These are phyloP conservation scores for Leucoraja ocellata DNA, from an alignment of 2,797 vertebrate species.

Conservation along the genomic window DNA sequence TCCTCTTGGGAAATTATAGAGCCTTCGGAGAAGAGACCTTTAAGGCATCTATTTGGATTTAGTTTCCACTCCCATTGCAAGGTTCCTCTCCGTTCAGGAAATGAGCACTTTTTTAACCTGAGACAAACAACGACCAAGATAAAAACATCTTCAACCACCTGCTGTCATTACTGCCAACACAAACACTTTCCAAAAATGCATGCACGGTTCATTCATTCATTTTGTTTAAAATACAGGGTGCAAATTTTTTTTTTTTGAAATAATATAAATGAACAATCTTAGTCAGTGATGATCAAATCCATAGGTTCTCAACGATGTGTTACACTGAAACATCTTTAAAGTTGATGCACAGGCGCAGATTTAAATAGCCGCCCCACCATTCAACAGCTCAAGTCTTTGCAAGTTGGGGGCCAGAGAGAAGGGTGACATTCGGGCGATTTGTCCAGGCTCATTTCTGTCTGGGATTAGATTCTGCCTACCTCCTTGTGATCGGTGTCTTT, in stretches of 20 bases:
- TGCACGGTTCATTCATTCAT: neutral
- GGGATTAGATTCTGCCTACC: slow-evolving; percentile 44
- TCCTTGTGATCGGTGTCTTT: slow-evolving; percentile 50
- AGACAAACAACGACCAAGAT: slow-evolving; percentile 32
- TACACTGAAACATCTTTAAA: neutral
- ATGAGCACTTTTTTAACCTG: slow-evolving; percentile 33
- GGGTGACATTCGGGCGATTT: neutral
- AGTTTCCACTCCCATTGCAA: slow-evolving; percentile 27
- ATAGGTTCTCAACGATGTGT: neutral
- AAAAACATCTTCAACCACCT: slow-evolving; percentile 22
- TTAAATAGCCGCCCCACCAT: neutral
- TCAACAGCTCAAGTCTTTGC: neutral
- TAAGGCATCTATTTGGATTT: slow-evolving; percentile 24
- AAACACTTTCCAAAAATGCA: neutral
- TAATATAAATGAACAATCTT: neutral
- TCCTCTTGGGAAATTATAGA: slow-evolving; percentile 24
- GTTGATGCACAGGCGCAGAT: neutral
- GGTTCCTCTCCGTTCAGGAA: slow-evolving; percentile 28
- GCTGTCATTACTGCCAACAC: slow-evolving; percentile 4
- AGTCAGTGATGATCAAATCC: neutral
- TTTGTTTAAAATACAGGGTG: neutral
- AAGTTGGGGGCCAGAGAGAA: neutral
- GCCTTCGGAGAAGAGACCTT: slow-evolving; percentile 29
- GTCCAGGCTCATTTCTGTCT: neutral
- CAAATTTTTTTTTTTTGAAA: neutral